Evolutionary conservation across 2,113 vertebrate genomes (phyloP).

Genomic region (Apteryx owenii): DNA sequence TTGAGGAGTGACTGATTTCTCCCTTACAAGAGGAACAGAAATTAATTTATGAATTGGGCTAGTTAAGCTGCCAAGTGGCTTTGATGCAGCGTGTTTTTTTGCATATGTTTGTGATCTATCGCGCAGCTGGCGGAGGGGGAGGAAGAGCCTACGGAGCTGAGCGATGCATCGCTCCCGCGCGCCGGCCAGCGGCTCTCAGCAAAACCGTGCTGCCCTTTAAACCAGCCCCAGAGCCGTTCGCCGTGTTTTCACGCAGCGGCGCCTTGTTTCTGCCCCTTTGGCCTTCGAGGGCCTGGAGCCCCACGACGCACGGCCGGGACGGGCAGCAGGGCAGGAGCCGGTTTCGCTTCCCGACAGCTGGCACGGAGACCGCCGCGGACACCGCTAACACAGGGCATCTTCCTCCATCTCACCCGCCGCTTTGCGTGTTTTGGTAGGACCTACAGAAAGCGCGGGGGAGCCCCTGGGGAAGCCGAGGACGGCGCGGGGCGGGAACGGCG

Average conservation of each 20-base stretch:
- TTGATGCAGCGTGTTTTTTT: conserved; percentile 49
- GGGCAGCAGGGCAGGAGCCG: neutral
- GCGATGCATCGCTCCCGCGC: neutral
- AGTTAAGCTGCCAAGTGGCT: conserved; percentile 43
- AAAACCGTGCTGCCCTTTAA: neutral
- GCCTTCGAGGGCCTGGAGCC: neutral
- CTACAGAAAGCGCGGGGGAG: neutral
- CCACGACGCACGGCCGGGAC: accelerated
- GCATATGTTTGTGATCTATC: conserved; percentile 28
- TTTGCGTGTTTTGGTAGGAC: neutral
- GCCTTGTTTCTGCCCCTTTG: accelerated
- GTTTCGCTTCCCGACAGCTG: accelerated
- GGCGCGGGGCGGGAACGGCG: too few relatives aligned
- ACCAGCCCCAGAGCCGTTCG: neutral
- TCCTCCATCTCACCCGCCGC: neutral
- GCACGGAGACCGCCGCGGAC: neutral
- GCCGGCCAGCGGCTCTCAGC: conserved; percentile 50
- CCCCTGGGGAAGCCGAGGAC: neutral
- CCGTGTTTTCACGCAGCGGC: neutral
- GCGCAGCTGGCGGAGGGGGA: conserved; percentile 46
- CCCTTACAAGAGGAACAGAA: conserved; percentile 37
- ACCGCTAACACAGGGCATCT: accelerated
- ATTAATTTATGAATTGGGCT: conserved; percentile 46
- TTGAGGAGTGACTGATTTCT: conserved; percentile 40
- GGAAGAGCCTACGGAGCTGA: neutral